These are phyloP conservation scores for Pogonocherus hispidulus DNA, from an alignment of 2,888 invertebrate genomes.

Conservation along the genomic window DNA sequence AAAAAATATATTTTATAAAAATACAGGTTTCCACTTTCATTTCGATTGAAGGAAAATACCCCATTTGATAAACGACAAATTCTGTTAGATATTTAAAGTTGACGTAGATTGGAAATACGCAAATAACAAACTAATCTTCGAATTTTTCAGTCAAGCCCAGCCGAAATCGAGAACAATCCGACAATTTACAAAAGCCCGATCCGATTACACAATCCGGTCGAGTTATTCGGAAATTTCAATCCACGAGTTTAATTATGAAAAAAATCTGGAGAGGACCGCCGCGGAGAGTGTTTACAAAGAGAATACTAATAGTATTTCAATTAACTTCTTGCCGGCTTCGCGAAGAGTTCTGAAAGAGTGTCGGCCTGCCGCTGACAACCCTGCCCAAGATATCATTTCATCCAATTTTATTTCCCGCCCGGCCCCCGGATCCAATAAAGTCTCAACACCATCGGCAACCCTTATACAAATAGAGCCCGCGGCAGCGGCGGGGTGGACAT, in stretches of 20 bases:
- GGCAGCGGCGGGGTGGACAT: conserved; percentile 8
- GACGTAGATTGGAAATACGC: too few relatives aligned
- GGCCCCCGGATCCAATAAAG: conserved; percentile 64
- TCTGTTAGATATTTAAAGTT: too few relatives aligned
- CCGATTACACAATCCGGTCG: conserved; percentile 33
- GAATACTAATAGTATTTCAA: conserved; percentile 66
- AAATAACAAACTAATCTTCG: not conserved
- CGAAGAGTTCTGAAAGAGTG: conserved; percentile 65
- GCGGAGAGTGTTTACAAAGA: conserved; percentile 61
- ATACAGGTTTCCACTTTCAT: too few relatives aligned
- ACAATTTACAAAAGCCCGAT: conserved; percentile 30
- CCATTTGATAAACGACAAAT: too few relatives aligned
- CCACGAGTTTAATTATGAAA: conserved; percentile 64
- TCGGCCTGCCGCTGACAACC: conserved; percentile 64
- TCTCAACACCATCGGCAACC: conserved; percentile 67
- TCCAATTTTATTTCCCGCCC: conserved; percentile 62
- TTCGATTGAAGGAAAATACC: too few relatives aligned
- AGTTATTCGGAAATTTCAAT: conserved; percentile 56
- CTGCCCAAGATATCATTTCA: conserved; percentile 65
- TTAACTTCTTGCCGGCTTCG: conserved; percentile 62
- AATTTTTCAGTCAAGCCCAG: conserved; percentile 14
- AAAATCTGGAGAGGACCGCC: conserved; percentile 58
- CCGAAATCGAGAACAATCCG: conserved; percentile 27
- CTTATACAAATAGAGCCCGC: conserved; percentile 58
- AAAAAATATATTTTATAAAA: too few relatives aligned